A percentile compares a stretch with the other conserved stretches of the same genome.
phyloP scores from a whole-genome alignment of 64 coral and sea anemone genomes.

The Porites lutea region DNA sequence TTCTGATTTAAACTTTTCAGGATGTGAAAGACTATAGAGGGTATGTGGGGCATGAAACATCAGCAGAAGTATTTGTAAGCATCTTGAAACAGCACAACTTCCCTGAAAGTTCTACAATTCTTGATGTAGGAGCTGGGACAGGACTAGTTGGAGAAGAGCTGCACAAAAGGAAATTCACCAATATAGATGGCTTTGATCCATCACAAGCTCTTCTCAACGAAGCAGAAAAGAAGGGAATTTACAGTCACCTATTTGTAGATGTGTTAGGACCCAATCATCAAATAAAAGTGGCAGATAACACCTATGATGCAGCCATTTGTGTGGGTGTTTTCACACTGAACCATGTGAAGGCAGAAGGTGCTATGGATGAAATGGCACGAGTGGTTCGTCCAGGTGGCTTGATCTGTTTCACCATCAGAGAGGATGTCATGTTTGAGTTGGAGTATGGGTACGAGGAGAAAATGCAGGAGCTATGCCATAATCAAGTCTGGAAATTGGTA shows the following conservation, averaged over 20 bases:
- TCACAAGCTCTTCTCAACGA: slow-evolving; percentile 66
- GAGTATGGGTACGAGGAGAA: slow-evolving; percentile 86
- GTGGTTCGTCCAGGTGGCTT: slow-evolving; percentile 82
- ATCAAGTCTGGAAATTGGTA: slow-evolving; percentile 72
- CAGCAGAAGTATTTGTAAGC: slow-evolving; percentile 19
- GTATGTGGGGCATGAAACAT: slow-evolving; percentile 68
- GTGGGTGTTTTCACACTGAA: slow-evolving; percentile 86
- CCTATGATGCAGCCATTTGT: slow-evolving; percentile 79
- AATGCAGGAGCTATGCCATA: slow-evolving; percentile 69
- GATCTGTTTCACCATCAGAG: slow-evolving; percentile 83
- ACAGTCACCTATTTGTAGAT: slow-evolving; percentile 65
- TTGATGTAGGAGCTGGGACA: slow-evolving; percentile 94
- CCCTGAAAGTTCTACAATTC: slow-evolving; percentile 54
- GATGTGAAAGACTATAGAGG: slow-evolving; percentile 71
- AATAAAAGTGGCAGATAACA: slow-evolving; percentile 47
- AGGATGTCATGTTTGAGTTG: slow-evolving; percentile 73
- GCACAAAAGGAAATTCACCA: slow-evolving; percentile 68
- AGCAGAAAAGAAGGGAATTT: slow-evolving; percentile 83
- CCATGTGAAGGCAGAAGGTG: slow-evolving; percentile 86
- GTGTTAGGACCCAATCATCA: slow-evolving; percentile 49
- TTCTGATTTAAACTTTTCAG: background rate
- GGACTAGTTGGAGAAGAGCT: slow-evolving; percentile 76
- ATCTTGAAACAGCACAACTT: slow-evolving; percentile 57
- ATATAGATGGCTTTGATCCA: slow-evolving; percentile 83
- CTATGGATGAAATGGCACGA: slow-evolving; percentile 96